Base-by-base conservation (phyloP, 2,888 invertebrate genomes). In the Crossocerus cetratus region DNA sequence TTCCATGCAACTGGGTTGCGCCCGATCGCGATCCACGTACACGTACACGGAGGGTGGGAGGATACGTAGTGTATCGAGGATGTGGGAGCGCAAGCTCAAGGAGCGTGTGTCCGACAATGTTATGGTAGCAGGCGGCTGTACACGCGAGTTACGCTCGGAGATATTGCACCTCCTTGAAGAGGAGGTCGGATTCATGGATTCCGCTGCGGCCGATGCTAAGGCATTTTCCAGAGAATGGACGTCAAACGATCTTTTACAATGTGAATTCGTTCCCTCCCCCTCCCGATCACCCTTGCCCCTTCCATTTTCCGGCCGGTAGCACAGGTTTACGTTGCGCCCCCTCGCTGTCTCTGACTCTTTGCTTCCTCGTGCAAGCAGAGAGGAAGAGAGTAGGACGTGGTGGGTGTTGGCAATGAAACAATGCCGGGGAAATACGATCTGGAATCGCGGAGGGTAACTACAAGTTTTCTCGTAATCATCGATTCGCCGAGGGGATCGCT, bases 21-120 rank as follows among this genome's bases (percentile, higher is more conserved):
- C 60, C 63, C 65, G 74, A 75, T 72, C 32, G 60, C 8, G 32
- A 32, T 32, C 32, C 32, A 32, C 32, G 5, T 32, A 32, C 32
- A 32, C 32, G 5, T 32, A 32, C 32, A 32, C 32, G 5, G 32
- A 32, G 32, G n/a, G n/a, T n/a, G n/a, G n/a, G 11, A 32, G 11
- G 32, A 16, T 22, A 13, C 16, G 57, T 11, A 42, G 64, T 22
- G 13, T 69, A 75, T 71, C 68, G 22, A n/a, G 18, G 69, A 69
- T 65, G 67, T 57, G 59, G 43, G 18, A 61, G 14, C 53, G 63
- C 54, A 60, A 76, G 70, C 57, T 66, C 55, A 54, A 5, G 32
- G 44, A 68, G 21, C 55, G 60, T 53, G 70, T 53, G 64, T 62
- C 43, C 62, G 64, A 75, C 69, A 67, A 66, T 72, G 71, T 72